phyloP scores from a whole-genome alignment of 2,113 vertebrate genomes.

The Taxidea taxus region DNA sequence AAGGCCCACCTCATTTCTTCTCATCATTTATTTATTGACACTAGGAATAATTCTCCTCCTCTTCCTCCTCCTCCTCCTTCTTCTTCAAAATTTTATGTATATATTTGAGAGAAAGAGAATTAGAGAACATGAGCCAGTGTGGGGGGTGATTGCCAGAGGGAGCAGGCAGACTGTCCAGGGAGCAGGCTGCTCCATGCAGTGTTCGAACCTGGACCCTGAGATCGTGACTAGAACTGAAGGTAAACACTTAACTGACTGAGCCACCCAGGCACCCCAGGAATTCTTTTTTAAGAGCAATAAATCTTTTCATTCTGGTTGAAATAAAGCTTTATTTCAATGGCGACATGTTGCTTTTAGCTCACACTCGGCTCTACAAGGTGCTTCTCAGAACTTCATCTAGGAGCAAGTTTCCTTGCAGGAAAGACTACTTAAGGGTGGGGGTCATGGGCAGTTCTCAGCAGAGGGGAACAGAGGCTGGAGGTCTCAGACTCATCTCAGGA shows the following conservation, averaged over 20 bases:
- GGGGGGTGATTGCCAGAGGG: too few species aligned
- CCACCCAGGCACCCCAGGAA: too few species aligned
- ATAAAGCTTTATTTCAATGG: background rate
- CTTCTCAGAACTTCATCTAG: background rate
- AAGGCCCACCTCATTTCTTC: background rate
- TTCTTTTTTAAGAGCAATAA: background rate
- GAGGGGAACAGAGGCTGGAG: background rate
- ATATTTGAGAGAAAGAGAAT: too few species aligned
- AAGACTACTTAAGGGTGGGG: background rate
- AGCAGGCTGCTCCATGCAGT: too few species aligned
- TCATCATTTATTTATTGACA: background rate
- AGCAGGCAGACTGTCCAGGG: too few species aligned
- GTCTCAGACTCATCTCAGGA: background rate
- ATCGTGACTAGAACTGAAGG: too few species aligned
- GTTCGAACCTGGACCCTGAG: too few species aligned
- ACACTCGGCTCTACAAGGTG: background rate
- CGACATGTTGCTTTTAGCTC: background rate
- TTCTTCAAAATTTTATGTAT: too few species aligned
- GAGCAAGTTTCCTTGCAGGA: background rate
- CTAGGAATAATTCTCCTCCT: background rate
- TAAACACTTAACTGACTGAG: too few species aligned
- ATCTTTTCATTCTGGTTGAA: background rate
- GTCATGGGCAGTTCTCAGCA: background rate
- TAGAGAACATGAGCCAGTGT: too few species aligned
- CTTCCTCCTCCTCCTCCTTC: too few species aligned